Percentiles rank a stretch among this genome's conserved stretches.
Evolutionary conservation across 1,140 invertebrate species (phyloP).

Genomic region (Tetraneura akinire): DNA sequence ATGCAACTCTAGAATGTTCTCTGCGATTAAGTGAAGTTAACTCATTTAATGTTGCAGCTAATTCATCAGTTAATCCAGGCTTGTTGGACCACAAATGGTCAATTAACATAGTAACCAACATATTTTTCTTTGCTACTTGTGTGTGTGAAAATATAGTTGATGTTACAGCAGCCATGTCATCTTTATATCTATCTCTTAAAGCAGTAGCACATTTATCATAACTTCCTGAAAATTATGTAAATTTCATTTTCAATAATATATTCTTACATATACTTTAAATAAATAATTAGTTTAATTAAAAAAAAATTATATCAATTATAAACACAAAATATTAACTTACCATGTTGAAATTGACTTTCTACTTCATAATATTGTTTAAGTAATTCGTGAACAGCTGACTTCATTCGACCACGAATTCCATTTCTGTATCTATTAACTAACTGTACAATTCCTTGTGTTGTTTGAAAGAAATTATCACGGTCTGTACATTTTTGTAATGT

Average conservation of each 20-base stretch:
- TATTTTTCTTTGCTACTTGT: slow-evolving; percentile 90
- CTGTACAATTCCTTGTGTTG: slow-evolving; percentile 92
- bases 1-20: slow-evolving; percentile 93
- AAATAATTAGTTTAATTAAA: background rate
- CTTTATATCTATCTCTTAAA: slow-evolving; percentile 87
- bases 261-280: background rate
- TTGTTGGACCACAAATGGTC: slow-evolving; percentile 96
- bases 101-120: slow-evolving; percentile 83
- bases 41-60: slow-evolving; percentile 88
- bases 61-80: slow-evolving; percentile 91
- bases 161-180: slow-evolving; percentile 87
- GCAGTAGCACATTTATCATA: slow-evolving; percentile 97
- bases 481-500: slow-evolving; percentile 90
- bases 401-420: slow-evolving; percentile 95
- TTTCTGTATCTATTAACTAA: slow-evolving; percentile 93
- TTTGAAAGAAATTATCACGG: slow-evolving; percentile 93
- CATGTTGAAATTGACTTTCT: slow-evolving; percentile 95
- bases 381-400: slow-evolving; percentile 93
- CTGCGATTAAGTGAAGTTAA: slow-evolving; percentile 90
- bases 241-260: background rate
- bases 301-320: background rate
- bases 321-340: slow-evolving; percentile 59
- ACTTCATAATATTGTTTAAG: slow-evolving; percentile 91
- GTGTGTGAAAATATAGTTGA: slow-evolving; percentile 95
- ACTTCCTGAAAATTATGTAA: slow-evolving; percentile 66